Evolutionary conservation across 2,888 invertebrate species (phyloP).

Genomic region (Selenia dentaria): DNA sequence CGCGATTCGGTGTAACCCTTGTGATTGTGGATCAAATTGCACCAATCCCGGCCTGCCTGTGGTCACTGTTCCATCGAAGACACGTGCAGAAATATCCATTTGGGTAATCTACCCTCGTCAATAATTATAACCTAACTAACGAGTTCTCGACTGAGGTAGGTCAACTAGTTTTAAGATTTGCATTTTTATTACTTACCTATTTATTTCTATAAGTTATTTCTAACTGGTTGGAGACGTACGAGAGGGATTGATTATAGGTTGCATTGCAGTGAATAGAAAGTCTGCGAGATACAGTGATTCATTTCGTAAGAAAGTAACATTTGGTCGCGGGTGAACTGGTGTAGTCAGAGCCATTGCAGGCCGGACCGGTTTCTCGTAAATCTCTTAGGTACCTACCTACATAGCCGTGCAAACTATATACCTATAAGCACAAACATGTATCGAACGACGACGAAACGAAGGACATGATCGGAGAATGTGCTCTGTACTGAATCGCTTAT

Average conservation of each 20-base stretch:
- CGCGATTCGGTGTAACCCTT: slow-evolving; percentile 82
- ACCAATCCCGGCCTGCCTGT: slow-evolving; percentile 85
- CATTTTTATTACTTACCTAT: slow-evolving; percentile 25
- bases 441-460: slow-evolving; percentile 54
- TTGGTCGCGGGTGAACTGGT: slow-evolving; percentile 70
- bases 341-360: slow-evolving; percentile 58
- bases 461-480: slow-evolving; percentile 52
- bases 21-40: slow-evolving; percentile 80
- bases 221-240: slow-evolving; percentile 9
- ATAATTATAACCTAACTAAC: slow-evolving; percentile 15
- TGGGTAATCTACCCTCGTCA: slow-evolving; percentile 23
- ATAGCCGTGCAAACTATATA: background rate
- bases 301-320: slow-evolving; percentile 70
- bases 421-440: slow-evolving; percentile 17
- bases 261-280: slow-evolving; percentile 34
- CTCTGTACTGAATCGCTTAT: slow-evolving; percentile 12
- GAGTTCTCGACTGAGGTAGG: slow-evolving; percentile 30
- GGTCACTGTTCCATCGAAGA: slow-evolving; percentile 54
- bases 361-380: slow-evolving; percentile 75
- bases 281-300: slow-evolving; percentile 50
- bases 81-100: slow-evolving; percentile 29
- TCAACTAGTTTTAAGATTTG: slow-evolving; percentile 25
- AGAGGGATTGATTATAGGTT: slow-evolving; percentile 23
- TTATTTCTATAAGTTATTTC: slow-evolving; percentile 11
- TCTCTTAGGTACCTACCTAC: slow-evolving; percentile 36